Evolutionary conservation across 2,113 vertebrate genomes (phyloP), one percentile per base, ranked within the genome.

Genomic region (Petaurus breviceps): DNA sequence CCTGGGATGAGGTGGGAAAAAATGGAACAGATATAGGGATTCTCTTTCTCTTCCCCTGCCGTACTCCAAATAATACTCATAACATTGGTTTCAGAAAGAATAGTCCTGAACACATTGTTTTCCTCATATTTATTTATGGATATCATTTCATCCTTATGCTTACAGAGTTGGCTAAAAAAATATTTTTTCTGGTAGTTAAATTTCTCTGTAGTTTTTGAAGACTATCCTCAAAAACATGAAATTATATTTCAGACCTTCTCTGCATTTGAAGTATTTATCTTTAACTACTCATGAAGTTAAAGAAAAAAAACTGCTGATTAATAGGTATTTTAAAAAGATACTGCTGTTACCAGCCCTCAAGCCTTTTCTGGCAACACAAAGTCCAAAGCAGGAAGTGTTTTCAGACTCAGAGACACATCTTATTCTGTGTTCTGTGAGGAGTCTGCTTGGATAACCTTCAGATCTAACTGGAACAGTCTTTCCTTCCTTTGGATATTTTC

Each of bases 401-500:
- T 84, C 68, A 84, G 16, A 43, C n/a, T 84, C 68, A 31, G 31
- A 68, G 57, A 68, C 26, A 46, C 2, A 89, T 89, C 8, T 93
- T 25, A 53, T 52, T 16, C 61, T 93, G 23, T 89, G 8, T 7
- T 52, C n/a, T 89, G 51, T 19, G 12, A 28, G 37, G 19, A 43
- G n/a, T 43, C 31, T 43, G n/a, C n/a, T 84, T 84, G 19, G 37
- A 84, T 84, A 53, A 89, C 2, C 9, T 50, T 93, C 51, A 89
- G 12, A 10, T 43, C 43, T 89, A 89, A 51, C 25, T 84, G 43
- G 37, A 52, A 24, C 8, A 84, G 11, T 37, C 23, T 47, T 47
- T 95, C 51, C 95, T 94, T 93, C 94, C 93, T 94, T 54, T 92
- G 84, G 51, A 90, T 10, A 96, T 3, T 91, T 52, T 93, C 8